Conservation (phyloP, 2,888 invertebrate species). For the Acronicta alni region DNA sequence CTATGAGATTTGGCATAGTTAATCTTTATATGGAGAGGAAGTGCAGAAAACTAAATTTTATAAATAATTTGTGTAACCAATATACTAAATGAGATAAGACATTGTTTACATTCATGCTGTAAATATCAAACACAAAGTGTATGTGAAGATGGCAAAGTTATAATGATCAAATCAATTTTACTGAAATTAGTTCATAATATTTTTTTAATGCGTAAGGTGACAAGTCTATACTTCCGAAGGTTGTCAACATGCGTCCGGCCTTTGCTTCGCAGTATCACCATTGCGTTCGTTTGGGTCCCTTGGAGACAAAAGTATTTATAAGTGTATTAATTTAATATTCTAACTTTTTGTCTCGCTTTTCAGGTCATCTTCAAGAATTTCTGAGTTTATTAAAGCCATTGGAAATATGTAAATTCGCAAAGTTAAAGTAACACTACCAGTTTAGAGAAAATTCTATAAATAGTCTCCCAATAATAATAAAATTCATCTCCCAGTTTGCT, state of each 20-base stretch:
- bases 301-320: constrained; percentile 23
- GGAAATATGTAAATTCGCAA: not conserved
- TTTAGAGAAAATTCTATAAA: constrained; percentile 44
- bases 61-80: too few species aligned
- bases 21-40: too few species aligned
- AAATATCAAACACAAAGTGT: too few species aligned
- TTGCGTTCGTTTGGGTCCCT: constrained; percentile 30
- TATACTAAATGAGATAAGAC: too few species aligned
- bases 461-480: constrained; percentile 42
- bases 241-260: constrained; percentile 56
- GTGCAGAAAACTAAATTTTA: too few species aligned
- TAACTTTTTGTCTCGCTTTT: not conserved
- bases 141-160: too few species aligned
- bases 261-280: constrained; percentile 50
- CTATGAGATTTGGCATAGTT: too few species aligned
- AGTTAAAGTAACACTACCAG: constrained; percentile 6
- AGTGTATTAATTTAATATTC: constrained; percentile 11
- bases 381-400: not conserved
- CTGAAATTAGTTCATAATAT: too few species aligned
- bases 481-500: constrained; percentile 44
- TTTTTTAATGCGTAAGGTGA: too few species aligned
- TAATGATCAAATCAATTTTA: too few species aligned
- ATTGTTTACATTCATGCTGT: too few species aligned
- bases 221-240: constrained; percentile 48
- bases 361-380: not conserved